Percentiles rank a stretch among this genome's conserved stretches.
Conservation (phyloP, 1,140 invertebrate genomes). For the Euura lappo region DNA sequence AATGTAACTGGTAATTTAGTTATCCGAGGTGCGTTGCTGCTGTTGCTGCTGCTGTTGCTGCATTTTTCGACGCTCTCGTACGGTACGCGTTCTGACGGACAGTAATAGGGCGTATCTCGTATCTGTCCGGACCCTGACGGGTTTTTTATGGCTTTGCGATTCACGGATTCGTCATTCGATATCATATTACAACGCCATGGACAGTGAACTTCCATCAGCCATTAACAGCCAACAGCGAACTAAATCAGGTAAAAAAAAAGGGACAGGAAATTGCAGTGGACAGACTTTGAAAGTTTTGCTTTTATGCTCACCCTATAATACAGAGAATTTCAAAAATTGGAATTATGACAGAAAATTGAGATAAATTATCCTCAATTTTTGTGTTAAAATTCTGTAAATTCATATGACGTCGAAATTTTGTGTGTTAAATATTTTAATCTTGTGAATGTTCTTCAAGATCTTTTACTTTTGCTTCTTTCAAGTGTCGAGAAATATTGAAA, state of each 20-base stretch:
- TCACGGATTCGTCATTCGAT: slow-evolving; percentile 58
- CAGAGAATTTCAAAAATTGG: not conserved
- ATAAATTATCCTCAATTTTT: too few relatives aligned
- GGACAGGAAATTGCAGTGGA: too few relatives aligned
- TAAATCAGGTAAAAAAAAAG: too few relatives aligned
- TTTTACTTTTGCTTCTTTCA: too few relatives aligned
- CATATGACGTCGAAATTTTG: too few relatives aligned
- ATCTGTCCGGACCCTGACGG: slow-evolving; percentile 54
- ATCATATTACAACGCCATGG: slow-evolving; percentile 41
- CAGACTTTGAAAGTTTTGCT: too few relatives aligned
- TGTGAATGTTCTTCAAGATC: too few relatives aligned
- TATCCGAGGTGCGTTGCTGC: slow-evolving; percentile 49
- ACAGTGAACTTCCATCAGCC: too few relatives aligned
- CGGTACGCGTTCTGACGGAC: slow-evolving; percentile 45
- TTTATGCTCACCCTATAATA: not conserved
- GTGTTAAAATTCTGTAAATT: too few relatives aligned
- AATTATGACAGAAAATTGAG: not conserved
- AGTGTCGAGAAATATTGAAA: too few relatives aligned
- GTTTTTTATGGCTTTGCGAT: slow-evolving; percentile 59
- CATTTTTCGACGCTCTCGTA: not conserved
- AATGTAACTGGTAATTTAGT: slow-evolving; percentile 62
- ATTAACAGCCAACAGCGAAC: too few relatives aligned
- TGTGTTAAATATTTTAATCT: too few relatives aligned
- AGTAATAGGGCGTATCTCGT: slow-evolving; percentile 61
- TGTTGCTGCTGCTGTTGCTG: slow-evolving; percentile 9